Evolutionary conservation across 2,113 vertebrate genomes (phyloP), one percentile per base, ranked within the genome.

Genomic region (Heterotilapia buettikoferi): DNA sequence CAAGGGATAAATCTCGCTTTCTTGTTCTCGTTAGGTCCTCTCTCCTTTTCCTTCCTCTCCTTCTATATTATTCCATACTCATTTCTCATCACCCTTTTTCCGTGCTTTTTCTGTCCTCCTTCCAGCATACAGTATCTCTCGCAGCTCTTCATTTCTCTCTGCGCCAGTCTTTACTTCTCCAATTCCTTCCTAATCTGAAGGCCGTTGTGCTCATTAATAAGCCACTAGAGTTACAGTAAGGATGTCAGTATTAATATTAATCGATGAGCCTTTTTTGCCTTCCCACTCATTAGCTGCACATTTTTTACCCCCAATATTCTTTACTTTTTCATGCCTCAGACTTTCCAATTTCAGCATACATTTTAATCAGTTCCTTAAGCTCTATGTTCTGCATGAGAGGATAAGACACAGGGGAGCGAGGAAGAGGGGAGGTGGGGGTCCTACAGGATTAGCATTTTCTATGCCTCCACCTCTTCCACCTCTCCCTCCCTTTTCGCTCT

Each of bases 291-390:
- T 90, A 88, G 54, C 88, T 84, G 73, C 92, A 82, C 85, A 92
- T 94, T 94, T 92, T 91, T 87, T 66, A 71, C 38, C 71, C 53
- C 83, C 87, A 82, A 88, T 90, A 90, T 92, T 89, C 90, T 90
- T 91, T 45, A 86, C 89, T 92, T 90, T 91, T 91, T 89, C 92
- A 90, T 92, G 89, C 91, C 80, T 93, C 92, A 92, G 85, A 92
- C 94, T 94, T 96, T 95, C 91, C 94, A 96, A 91, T 96, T 96
- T 94, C 92, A 90, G 94, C 92, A 93, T 92, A 92, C 92, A 95
- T 95, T 95, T 92, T 95, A 96, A 96, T 96, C 95, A 95, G 93
- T 95, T 93, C 90, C 91, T 95, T 96, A 95, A 96, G 93, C 95
- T 92, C 90, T 89, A 73, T 93, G 94, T 95, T 94, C 92, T 93